Base-by-base conservation (phyloP, 2,888 invertebrate genomes). In the Zelleria hepariella region DNA sequence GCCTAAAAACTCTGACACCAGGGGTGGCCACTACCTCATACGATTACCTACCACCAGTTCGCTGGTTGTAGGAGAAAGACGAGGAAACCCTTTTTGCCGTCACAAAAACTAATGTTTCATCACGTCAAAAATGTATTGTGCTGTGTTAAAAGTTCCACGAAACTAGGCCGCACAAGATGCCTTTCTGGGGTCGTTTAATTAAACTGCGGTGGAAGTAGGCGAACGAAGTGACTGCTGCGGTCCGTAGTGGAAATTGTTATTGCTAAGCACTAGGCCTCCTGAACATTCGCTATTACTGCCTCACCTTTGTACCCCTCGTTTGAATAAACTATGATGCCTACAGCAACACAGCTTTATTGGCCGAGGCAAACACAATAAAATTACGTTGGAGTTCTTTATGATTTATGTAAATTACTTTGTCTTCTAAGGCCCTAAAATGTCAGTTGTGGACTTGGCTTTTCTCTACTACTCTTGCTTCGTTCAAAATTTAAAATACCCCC, bases 101-200 rank as follows among this genome's bases (percentile, higher is more conserved):
- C 15, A 42, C 10, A 42, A 42, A 5, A 42, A 42, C 10, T 15
- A 2, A 7, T 2, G 3, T 32, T 32, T 32, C 8, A 7, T 4
- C 7, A 2, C 32, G 32, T 42, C 15, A 42, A 42, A 42, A 42
- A 42, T 42, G 32, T 42, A 42, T 42, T 26, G n/a, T n/a, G n/a
- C n/a, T 42, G 32, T 42, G 32, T 15, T 42, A 42, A 42, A 42
- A 42, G 32, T 42, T 42, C 15, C 32, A 42, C 32, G 32, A 42
- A 25, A 24, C 54, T 25, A 5, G 54, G 25, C 18, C 54, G 24
- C 26, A 10, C 15, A 42, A 42, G 54, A 54, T 25, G 25, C 25
- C 26, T 54, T 24, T 24, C 24, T 54, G 54, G 54, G 25, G 24
- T 54, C 25, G 54, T 54, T 54, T 54, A 54, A 54, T 54, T 54